Evolutionary conservation across 92 coral and sea anemone species (phyloP), one percentile per base, ranked within the genome.

Genomic region (Paramuricea clavata): DNA sequence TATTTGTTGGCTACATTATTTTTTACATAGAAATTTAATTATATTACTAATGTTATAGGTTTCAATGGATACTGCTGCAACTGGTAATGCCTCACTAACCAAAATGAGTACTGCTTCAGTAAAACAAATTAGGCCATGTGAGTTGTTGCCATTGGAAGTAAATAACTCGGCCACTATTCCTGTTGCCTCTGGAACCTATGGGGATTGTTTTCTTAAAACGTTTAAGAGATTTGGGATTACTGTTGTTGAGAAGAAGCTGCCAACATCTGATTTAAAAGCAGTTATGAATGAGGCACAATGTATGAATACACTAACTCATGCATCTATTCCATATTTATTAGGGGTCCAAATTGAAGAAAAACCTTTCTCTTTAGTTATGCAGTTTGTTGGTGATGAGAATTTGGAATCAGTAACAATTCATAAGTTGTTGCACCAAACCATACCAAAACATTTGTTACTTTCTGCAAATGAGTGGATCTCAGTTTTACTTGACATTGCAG

Each of bases 371-470:
- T 61, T 61, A 61, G 26, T 61, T 8, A 61, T 61, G 69, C 69
- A 65, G n/a, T 65, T n/a, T 65, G 2, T 65, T 65, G 72, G 72
- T 27, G 72, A n/a, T n/a, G n/a, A 65, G 72, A 7, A n/a, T 65
- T 3, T 25, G 15, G 41, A 65, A 12, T 33, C 72, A 3, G 72
- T 65, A 2, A 65, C 72, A 65, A n/a, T 65, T 33, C 13, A 33
- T n/a, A 65, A 65, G 72, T 25, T 65, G 34, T 33, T 26, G 16
- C 30, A 65, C 41, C 72, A 33, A 65, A 33, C 33, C 72, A 4
- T 65, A 25, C 5, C 67, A 5, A 57, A 19, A 57, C n/a, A 5
- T 3, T 57, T 57, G 12, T 57, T 16, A 26, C 44, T 39, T 10
- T 5, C 67, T 19, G 12, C 67, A 19, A 26, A 19, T 19, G 67